Percentiles rank a stretch among this genome's conserved stretches.
Conservation (phyloP, 2,113 vertebrate genomes). For the Chaetops frenatus region DNA sequence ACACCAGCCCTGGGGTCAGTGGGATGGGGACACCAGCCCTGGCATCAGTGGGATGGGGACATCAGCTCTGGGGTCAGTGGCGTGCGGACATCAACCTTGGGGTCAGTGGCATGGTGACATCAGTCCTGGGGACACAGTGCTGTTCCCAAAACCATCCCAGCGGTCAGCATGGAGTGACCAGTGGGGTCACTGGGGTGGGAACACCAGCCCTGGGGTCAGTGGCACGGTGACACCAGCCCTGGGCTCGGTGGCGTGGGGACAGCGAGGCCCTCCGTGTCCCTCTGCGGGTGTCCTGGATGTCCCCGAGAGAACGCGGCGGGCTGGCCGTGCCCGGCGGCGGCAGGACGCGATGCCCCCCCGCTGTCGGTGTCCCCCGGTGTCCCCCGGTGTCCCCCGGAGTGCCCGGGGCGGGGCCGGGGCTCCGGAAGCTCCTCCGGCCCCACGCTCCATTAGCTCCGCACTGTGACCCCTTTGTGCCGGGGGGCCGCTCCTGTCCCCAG, state of each 20-base stretch:
- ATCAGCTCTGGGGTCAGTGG: no score
- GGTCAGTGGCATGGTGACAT: no score
- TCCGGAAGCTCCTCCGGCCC: not conserved
- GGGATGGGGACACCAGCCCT: not conserved
- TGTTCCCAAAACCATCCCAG: no score
- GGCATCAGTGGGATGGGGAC: no score
- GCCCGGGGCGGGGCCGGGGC: not conserved
- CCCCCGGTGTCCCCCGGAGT: not conserved
- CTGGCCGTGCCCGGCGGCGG: not conserved
- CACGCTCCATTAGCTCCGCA: not conserved
- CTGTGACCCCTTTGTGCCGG: not conserved
- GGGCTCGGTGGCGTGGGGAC: not conserved
- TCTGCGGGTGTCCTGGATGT: fast-evolving
- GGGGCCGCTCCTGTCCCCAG: not conserved
- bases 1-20: not conserved
- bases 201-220: not conserved
- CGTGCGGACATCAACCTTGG: not conserved
- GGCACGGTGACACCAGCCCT: not conserved
- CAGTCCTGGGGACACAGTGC: not conserved
- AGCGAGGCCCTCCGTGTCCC: fast-evolving
- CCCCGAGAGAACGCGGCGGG: fast-evolving
- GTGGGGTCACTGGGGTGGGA: not conserved
- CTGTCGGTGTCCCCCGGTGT: not conserved
- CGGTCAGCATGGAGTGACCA: no score
- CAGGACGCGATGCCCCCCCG: not conserved